Evolutionary conservation across 2,113 vertebrate species (phyloP).

Genomic region (Poeciliopsis retropinna): DNA sequence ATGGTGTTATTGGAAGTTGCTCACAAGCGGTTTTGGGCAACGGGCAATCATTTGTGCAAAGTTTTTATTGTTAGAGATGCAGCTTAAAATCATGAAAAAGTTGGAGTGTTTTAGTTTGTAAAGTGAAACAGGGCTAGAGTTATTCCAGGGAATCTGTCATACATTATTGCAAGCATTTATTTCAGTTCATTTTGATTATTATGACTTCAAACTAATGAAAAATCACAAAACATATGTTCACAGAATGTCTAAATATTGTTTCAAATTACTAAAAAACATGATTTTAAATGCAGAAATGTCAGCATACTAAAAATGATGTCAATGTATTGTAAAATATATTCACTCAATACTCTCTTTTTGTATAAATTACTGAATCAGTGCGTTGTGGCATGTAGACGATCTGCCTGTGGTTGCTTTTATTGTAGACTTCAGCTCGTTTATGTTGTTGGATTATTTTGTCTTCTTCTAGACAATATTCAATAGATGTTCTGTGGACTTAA

Average conservation of each 20-base stretch:
- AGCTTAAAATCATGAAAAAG: background rate
- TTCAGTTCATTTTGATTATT: background rate
- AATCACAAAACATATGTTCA: background rate
- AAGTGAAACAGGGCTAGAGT: background rate
- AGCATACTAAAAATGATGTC: background rate
- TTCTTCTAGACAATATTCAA: background rate
- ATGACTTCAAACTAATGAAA: background rate
- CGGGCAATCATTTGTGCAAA: constrained; percentile 37
- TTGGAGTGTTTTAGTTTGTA: background rate
- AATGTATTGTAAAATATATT: background rate
- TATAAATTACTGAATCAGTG: background rate
- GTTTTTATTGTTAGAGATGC: constrained; percentile 7
- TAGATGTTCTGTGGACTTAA: background rate
- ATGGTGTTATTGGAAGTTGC: constrained; percentile 48
- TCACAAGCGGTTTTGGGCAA: constrained; percentile 34
- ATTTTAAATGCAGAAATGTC: background rate
- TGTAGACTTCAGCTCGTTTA: background rate
- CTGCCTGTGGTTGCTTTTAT: background rate
- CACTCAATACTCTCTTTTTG: background rate
- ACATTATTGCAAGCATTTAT: background rate
- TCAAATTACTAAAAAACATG: background rate
- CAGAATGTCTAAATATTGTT: background rate
- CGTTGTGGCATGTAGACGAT: background rate
- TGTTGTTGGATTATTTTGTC: background rate
- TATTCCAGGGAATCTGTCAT: background rate